phyloP scores from a whole-genome alignment of 1,140 invertebrate species.

The Phocides pigmalion region DNA sequence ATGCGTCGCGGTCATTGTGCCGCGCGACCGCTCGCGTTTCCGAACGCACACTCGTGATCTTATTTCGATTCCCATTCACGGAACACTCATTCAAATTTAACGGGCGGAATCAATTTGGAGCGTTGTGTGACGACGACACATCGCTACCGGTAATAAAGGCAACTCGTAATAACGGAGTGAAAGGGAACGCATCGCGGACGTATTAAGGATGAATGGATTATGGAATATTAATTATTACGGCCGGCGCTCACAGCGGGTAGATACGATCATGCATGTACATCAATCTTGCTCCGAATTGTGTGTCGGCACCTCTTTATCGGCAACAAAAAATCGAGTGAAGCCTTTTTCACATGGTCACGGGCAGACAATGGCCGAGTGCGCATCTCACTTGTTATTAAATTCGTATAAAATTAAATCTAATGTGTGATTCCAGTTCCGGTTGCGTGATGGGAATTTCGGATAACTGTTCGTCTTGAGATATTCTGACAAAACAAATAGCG shows the following conservation, averaged over 20 bases:
- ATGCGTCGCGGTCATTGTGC: slow-evolving; percentile 72
- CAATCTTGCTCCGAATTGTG: slow-evolving; percentile 72
- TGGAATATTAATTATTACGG: slow-evolving; percentile 76
- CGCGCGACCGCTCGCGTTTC: slow-evolving; percentile 49
- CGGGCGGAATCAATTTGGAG: slow-evolving; percentile 72
- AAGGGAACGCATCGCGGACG: slow-evolving; percentile 52
- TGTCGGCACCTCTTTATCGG: slow-evolving; percentile 81
- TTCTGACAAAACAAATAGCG: slow-evolving; percentile 54
- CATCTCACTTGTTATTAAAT: slow-evolving; percentile 82
- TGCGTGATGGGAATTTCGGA: slow-evolving; percentile 72
- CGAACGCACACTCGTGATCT: slow-evolving; percentile 56
- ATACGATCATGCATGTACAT: slow-evolving; percentile 69
- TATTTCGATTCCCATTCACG: slow-evolving; percentile 76
- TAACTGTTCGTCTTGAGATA: slow-evolving; percentile 69
- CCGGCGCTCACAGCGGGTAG: slow-evolving; percentile 65
- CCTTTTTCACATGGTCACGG: slow-evolving; percentile 73
- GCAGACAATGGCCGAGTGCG: slow-evolving; percentile 64
- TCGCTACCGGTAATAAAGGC: slow-evolving; percentile 59
- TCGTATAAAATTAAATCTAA: slow-evolving; percentile 83
- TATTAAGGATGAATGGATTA: slow-evolving; percentile 71
- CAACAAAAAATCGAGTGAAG: slow-evolving; percentile 66
- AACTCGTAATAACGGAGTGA: slow-evolving; percentile 52
- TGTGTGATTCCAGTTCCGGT: slow-evolving; percentile 81
- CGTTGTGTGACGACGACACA: slow-evolving; percentile 69
- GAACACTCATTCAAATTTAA: slow-evolving; percentile 76